phyloP scores from a whole-genome alignment of 2,113 vertebrate species.

The Passer domesticus region DNA sequence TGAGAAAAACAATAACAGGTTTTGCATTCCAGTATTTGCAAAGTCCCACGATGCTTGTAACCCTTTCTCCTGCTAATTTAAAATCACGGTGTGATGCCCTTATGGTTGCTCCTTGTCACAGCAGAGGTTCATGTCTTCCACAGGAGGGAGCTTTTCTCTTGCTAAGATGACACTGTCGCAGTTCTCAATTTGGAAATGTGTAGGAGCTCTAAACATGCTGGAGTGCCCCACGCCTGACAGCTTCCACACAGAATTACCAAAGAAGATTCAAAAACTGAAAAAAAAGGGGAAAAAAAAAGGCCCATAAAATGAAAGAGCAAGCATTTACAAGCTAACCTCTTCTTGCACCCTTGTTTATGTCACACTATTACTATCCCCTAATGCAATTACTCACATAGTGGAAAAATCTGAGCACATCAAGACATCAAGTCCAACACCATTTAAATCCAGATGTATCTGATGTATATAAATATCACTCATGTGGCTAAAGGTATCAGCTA shows the following conservation, averaged over 20 bases:
- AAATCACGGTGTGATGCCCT: not conserved
- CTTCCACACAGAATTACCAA: not conserved
- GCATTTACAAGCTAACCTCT: not conserved
- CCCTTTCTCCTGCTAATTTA: not conserved
- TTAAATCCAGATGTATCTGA: not conserved
- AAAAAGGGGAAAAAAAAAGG: not conserved
- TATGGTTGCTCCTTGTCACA: not conserved
- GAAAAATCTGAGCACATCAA: not conserved
- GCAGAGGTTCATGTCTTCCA: slow-evolving; percentile 20
- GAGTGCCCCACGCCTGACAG: not conserved
- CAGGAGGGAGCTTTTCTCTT: slow-evolving; percentile 43
- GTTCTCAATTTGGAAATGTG: slow-evolving; percentile 33
- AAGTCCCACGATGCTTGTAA: not conserved
- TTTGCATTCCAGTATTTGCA: not conserved
- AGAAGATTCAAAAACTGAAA: not conserved
- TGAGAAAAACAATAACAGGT: not conserved
- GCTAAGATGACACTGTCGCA: not conserved
- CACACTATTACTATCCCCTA: not conserved
- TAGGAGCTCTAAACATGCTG: not conserved
- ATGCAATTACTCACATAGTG: not conserved
- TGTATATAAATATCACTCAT: not conserved
- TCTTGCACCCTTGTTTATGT: not conserved
- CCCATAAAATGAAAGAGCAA: not conserved
- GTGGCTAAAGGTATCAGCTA: not conserved
- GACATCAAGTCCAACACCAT: not conserved